Percentiles rank a stretch among this genome's conserved stretches.
Evolutionary conservation across 92 coral and sea anemone genomes (phyloP).

Genomic region (Epizoanthus illoricatus): DNA sequence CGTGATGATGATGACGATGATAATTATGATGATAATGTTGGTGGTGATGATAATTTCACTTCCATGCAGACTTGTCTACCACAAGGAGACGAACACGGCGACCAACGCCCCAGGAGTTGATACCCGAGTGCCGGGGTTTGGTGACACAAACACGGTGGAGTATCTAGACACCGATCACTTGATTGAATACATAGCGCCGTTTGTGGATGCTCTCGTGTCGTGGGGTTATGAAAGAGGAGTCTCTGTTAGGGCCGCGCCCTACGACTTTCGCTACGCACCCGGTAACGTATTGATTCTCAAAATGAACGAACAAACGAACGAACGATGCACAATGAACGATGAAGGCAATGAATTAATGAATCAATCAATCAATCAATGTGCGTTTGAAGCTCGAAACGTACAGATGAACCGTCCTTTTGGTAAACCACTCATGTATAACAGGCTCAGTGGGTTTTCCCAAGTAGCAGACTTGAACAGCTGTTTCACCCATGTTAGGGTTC

Average conservation of each 20-base stretch:
- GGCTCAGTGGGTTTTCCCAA: too few species aligned
- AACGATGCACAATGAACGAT: too few species aligned
- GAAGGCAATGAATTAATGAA: too few species aligned
- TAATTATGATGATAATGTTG: too few species aligned
- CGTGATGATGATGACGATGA: too few species aligned
- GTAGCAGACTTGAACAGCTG: too few species aligned
- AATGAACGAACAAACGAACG: too few species aligned
- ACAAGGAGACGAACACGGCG: slow-evolving; percentile 60
- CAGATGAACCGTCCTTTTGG: too few species aligned
- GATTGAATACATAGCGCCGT: slow-evolving; percentile 68
- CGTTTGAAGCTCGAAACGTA: too few species aligned
- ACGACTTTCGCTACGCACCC: slow-evolving; percentile 82
- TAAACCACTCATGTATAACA: too few species aligned
- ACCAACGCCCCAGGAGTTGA: slow-evolving; percentile 79
- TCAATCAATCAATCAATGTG: too few species aligned
- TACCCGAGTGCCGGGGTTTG: slow-evolving; percentile 85
- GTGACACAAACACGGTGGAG: slow-evolving; percentile 77
- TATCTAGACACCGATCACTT: slow-evolving; percentile 66
- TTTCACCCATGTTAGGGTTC: too few species aligned
- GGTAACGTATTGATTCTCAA: slow-evolving; percentile 50
- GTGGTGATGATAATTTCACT: background rate
- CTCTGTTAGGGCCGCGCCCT: slow-evolving; percentile 80
- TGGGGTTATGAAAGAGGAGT: slow-evolving; percentile 82
- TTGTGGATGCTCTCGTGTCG: slow-evolving; percentile 70
- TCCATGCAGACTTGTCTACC: slow-evolving; percentile 69